phyloP scores from a whole-genome alignment of 1,140 invertebrate species.

The Papilio dardanus region DNA sequence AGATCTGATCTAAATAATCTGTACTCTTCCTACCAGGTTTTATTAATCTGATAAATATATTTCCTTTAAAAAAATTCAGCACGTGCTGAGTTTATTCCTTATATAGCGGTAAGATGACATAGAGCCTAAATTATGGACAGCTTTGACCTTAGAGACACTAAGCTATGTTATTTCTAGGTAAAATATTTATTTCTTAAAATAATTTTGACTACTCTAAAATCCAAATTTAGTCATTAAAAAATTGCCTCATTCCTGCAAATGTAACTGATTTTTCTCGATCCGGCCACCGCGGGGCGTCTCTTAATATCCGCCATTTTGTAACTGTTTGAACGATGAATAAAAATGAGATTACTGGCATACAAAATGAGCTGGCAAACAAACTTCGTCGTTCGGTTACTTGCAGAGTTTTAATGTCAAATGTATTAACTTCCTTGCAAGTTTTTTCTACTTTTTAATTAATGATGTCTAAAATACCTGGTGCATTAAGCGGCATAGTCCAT shows the following conservation, averaged over 20 bases:
- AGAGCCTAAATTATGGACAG: no score
- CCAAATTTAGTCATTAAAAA: no score
- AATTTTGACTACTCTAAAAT: no score
- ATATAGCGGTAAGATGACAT: background rate
- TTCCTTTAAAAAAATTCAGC: background rate
- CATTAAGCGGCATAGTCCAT: no score
- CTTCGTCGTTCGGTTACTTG: background rate
- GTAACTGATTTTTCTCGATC: background rate
- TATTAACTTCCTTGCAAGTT: background rate
- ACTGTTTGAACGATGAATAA: constrained; percentile 23
- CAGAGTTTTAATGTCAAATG: background rate
- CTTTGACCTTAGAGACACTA: no score
- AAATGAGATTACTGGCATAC: constrained; percentile 22
- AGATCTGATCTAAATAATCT: no score
- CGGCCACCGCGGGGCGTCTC: background rate
- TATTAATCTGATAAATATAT: background rate
- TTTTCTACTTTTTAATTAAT: background rate
- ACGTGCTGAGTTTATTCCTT: background rate
- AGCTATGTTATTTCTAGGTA: no score
- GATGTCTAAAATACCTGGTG: no score
- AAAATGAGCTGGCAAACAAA: constrained; percentile 1
- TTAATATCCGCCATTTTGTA: constrained; percentile 25
- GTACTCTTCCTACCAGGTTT: background rate
- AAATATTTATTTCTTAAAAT: no score
- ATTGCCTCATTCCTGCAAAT: no score